A percentile compares a stretch with the other conserved stretches of the same genome.
phyloP scores from a whole-genome alignment of 2,797 vertebrate genomes.

The Neosilurus mollespiculum region DNA sequence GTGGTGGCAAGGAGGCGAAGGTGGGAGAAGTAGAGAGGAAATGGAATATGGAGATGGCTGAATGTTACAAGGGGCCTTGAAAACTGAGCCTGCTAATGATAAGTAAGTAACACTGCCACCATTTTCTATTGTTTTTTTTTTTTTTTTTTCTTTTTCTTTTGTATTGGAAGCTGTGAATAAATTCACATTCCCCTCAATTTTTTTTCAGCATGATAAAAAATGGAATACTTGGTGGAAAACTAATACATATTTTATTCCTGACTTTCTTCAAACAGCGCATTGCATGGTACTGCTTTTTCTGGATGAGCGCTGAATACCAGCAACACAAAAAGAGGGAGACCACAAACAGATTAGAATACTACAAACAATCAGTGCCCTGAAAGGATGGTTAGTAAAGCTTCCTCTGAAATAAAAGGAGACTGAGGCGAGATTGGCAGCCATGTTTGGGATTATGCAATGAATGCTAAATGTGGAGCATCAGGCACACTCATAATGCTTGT shows the following conservation, averaged over 20 bases:
- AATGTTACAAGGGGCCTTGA: constrained; percentile 72
- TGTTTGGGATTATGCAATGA: constrained; percentile 45
- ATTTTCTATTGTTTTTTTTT: constrained; percentile 36
- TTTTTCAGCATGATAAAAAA: constrained; percentile 67
- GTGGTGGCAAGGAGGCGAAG: constrained; percentile 61
- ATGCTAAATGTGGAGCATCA: constrained; percentile 44
- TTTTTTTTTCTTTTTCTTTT: constrained; percentile 4
- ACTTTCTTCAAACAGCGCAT: constrained; percentile 70
- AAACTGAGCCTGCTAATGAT: constrained; percentile 55
- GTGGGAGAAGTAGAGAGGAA: constrained; percentile 78
- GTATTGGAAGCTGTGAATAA: constrained; percentile 28
- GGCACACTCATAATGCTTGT: constrained; percentile 14
- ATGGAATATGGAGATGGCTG: constrained; percentile 64
- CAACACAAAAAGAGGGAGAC: constrained; percentile 62
- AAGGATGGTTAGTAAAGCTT: constrained; percentile 36
- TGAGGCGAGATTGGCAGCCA: constrained; percentile 31
- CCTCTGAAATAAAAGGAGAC: constrained; percentile 28
- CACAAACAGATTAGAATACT: constrained; percentile 69
- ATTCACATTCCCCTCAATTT: constrained; percentile 48
- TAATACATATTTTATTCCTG: constrained; percentile 79
- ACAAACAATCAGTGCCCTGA: constrained; percentile 54
- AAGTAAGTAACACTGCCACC: constrained; percentile 54
- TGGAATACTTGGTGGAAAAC: constrained; percentile 60
- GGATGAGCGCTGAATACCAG: constrained; percentile 59
- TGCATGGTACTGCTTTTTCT: constrained; percentile 51